Evolutionary conservation across 2,797 vertebrate species (phyloP), one percentile per base, ranked within the genome.

Genomic region (Poeciliopsis infans): DNA sequence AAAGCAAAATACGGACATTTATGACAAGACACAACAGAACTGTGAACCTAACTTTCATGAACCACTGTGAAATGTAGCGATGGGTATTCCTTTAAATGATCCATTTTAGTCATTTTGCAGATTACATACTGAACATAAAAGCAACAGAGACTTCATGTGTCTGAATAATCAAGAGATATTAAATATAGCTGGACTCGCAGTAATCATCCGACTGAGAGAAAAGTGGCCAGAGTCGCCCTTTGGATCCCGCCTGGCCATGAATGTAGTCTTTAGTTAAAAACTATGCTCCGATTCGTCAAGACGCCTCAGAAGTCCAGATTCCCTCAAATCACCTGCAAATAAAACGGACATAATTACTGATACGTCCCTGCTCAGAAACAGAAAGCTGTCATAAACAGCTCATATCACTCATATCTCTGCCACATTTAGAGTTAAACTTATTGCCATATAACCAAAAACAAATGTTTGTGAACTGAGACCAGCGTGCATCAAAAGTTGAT

Each of bases 31-130:
- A 66, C 46, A 82, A 85, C 66, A 76, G 71, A 41, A 45, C 4
- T 39, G 69, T 83, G 85, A 89, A 80, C 31, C 55, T 31, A 83
- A 83, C 82, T 72, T 64, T 57, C 87, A 75, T 87, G 86, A 87
- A 88, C 70, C 76, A 88, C 57, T 59, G 71, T 75, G 28, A 87
- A 81, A 81, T 64, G 79, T 31, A 82, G 79, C 72, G 51, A 86
- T 79, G 77, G 47, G 73, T 79, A 68, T 80, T 18, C 12, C 28
- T 46, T 70, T 23, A 69, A 69, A 69, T 2, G 61, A 85, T 85
- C 68, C 47, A 61, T 83, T 90, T 89, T 85, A 82, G 87, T 92
- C 87, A 72, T 78, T 66, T 77, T 87, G 78, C 79, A 88, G 80
- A 82, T 79, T 71, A 82, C 68, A 81, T 59, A 73, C n/a, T 83